Evolutionary conservation across 1,140 invertebrate species (phyloP), one percentile per base, ranked within the genome.

Genomic region (Pristionchus pacificus): DNA sequence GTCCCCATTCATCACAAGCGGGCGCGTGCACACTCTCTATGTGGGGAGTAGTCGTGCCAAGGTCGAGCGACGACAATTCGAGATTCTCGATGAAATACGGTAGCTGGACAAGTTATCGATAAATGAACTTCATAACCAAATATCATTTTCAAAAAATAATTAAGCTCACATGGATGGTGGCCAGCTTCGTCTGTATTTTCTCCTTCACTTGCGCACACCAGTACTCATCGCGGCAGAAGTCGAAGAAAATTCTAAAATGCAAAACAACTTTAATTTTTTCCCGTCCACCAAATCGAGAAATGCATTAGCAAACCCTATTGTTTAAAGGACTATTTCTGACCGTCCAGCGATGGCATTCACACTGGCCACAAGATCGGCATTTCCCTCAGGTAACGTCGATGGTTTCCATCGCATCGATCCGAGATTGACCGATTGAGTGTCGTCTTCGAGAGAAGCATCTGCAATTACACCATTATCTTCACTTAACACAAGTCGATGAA

Each of bases 31-130:
- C 88, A 62, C 89, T 88, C 62, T 90, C 88, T 77, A 97, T 89
- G 3, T 91, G 85, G 28, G 93, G 91, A 15, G 91, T 87, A 15
- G 89, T 88, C 67, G 88, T 87, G 19, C 92, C 92, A 70, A 94
- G 85, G 58, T 90, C 88, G 33, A 95, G 85, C 73, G 92, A 89
- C 0, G 89, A 89, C 27, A 95, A 88, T 19, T 88, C 84, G 13
- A 95, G 85, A 77, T 91, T 90, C 79, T 93, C 91, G 85, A 95
- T 91, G 76, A 94, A 93, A 81, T 91, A 90, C 2, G 93, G 93
- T 58, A 94, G 84, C 87, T 90, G 83, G 31, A 84, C 75, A 60
- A 57, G 68, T 70, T 73, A 66, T 64, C 62, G 63, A 65, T 14
- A 73, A 29, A 25, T 14, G 55, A 19, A 65, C 32, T n/a, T 19